phyloP scores from a whole-genome alignment of 2,888 invertebrate genomes.

The Seladonia tumulorum region DNA sequence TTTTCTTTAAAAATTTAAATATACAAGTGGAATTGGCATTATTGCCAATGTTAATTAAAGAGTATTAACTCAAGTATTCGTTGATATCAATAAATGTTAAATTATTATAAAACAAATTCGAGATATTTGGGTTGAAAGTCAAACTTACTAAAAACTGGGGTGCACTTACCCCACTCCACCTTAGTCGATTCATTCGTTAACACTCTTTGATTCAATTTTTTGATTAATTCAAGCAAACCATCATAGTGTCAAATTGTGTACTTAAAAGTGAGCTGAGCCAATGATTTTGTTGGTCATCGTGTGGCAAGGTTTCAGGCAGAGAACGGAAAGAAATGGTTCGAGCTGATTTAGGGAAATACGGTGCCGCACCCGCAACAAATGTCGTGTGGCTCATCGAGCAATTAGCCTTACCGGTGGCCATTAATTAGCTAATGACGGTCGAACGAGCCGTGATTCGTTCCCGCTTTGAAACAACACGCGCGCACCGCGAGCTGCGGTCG shows the following conservation, averaged over 20 bases:
- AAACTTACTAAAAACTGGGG: no score
- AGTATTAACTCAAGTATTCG: no score
- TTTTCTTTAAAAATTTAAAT: no score
- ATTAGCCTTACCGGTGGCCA: constrained; percentile 35
- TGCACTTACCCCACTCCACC: no score
- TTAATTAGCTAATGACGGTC: constrained; percentile 65
- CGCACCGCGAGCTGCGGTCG: constrained; percentile 22
- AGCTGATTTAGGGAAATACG: constrained; percentile 13
- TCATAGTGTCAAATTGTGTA: background rate
- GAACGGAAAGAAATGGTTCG: background rate
- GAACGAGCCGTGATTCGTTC: constrained; percentile 37
- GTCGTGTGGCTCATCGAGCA: constrained; percentile 39
- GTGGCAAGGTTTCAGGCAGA: no score
- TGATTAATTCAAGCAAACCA: background rate
- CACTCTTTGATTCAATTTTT: background rate
- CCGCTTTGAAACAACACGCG: constrained; percentile 33
- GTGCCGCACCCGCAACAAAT: constrained; percentile 18
- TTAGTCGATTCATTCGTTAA: no score
- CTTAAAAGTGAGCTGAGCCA: background rate
- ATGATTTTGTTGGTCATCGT: no score
- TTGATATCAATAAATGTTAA: no score
- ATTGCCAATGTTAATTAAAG: no score
- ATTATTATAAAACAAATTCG: no score
- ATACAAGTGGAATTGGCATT: no score
- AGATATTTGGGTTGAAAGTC: no score